Percentiles rank a stretch among this genome's conserved stretches.
Evolutionary conservation across 2,888 invertebrate genomes (phyloP).

Genomic region (Cremastinae sp.): DNA sequence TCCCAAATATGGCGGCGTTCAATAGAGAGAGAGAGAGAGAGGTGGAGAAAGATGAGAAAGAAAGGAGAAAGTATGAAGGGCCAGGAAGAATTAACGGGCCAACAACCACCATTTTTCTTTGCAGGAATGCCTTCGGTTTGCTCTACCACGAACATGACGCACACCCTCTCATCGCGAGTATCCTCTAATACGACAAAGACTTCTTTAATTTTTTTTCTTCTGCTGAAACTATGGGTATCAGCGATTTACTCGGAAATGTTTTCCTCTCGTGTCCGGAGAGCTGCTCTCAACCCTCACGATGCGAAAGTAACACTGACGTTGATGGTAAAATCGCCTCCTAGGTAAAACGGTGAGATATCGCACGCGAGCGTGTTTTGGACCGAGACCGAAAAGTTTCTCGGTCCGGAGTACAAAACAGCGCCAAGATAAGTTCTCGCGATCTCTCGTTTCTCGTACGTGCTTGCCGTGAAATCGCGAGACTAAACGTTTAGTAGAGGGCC

Average conservation of each 20-base stretch:
- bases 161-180: conserved; percentile 67
- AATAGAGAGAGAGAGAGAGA: background rate
- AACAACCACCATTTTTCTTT: conserved; percentile 24
- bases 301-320: background rate
- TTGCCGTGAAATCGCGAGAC: conserved; percentile 34
- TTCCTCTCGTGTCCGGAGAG: background rate
- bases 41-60: background rate
- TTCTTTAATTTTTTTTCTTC: no score
- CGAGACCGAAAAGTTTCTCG: no score
- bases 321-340: conserved; percentile 28
- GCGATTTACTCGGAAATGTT: background rate
- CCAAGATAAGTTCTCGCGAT: conserved; percentile 10
- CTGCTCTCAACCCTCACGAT: background rate
- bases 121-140: background rate
- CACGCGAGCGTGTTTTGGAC: conserved; percentile 34
- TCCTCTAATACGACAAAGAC: no score
- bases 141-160: conserved; percentile 62
- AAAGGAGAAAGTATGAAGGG: background rate
- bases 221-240: background rate
- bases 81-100: background rate
- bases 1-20: background rate
- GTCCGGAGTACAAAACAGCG: no score
- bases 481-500: conserved; percentile 31
- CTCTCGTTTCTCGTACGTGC: conserved; percentile 3
- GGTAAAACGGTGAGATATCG: conserved; percentile 21